A percentile compares a stretch with the other conserved stretches of the same genome.
Evolutionary conservation across 2,888 invertebrate genomes (phyloP).

Genomic region (Syrphus vitripennis): DNA sequence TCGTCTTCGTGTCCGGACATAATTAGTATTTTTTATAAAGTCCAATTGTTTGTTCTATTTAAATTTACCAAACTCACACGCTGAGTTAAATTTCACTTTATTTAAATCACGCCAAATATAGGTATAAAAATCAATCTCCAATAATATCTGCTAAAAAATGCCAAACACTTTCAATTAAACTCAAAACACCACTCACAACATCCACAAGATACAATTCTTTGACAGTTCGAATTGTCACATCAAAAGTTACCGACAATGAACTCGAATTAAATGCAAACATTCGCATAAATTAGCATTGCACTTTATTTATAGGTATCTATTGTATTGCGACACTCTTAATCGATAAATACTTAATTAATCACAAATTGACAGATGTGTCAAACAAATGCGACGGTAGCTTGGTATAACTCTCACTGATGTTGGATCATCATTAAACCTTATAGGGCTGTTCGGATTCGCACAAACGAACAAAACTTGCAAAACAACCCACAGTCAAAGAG

Average conservation of each 20-base stretch:
- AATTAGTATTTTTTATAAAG: slow-evolving; percentile 69
- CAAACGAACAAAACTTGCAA: slow-evolving; percentile 47
- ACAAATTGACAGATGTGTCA: slow-evolving; percentile 45
- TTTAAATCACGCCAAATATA: neutral
- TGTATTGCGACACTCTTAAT: slow-evolving; percentile 24
- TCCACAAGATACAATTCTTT: slow-evolving; percentile 57
- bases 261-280: slow-evolving; percentile 66
- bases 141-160: slow-evolving; percentile 51
- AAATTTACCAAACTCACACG: neutral
- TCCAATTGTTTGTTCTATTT: neutral
- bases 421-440: neutral
- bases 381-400: slow-evolving; percentile 54
- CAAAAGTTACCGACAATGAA: slow-evolving; percentile 60
- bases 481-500: neutral
- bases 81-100: neutral
- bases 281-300: slow-evolving; percentile 61
- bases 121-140: neutral
- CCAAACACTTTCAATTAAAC: slow-evolving; percentile 45
- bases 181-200: slow-evolving; percentile 50
- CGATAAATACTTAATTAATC: slow-evolving; percentile 10
- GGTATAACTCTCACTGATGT: neutral
- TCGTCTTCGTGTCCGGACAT: slow-evolving; percentile 80
- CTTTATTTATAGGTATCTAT: neutral
- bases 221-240: slow-evolving; percentile 67
- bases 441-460: neutral